Evolutionary conservation across 2,888 invertebrate genomes (phyloP), one percentile per base, ranked within the genome.

Genomic region (Rapana venosa): DNA sequence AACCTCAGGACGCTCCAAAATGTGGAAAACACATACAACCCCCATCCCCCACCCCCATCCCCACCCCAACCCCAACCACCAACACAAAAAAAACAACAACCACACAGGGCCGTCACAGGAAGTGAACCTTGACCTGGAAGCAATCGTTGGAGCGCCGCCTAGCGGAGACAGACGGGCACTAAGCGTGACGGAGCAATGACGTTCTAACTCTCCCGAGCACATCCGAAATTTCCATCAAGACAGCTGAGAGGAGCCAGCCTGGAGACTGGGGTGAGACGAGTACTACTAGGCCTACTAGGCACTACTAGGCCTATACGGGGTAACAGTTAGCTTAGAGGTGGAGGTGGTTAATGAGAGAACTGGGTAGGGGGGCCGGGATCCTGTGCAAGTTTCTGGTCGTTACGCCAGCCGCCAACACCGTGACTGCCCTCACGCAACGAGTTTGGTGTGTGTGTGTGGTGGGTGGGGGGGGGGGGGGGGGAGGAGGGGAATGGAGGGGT

Each of bases 151-250:
- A n/a, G 87, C 87, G 30, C 77, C 87, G 56, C 87, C 87, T 87
- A 56, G 79, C 87, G 87, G 87, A 77, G 87, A 87, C 87, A 87
- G 87, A 30, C 26, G n/a, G 74, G 77, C 87, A 77, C 11, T 22
- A 56, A 56, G 70, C 87, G 77, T 87, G 87, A 87, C 87, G 87
- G 30, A n/a, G 56, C 74, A 87, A 87, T 56, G 87, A 77, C 87
- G 79, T 61, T 61, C 30, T 56, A 77, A 70, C 20, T 77, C 56
- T 30, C 36, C 32, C 11, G 32, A 1, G 22, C 77, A 15, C 79
- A 77, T 47, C 87, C 79, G 87, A 77, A 87, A 79, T 74, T 87
- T 56, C 56, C 87, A 87, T 87, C 87, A 87, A 56, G 47, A 5
- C n/a, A 30, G 77, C 77, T 77, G 77, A 20, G 20, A 15, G 13